Base-by-base conservation (phyloP, 2,888 invertebrate genomes). In the Agriopis aurantiaria region DNA sequence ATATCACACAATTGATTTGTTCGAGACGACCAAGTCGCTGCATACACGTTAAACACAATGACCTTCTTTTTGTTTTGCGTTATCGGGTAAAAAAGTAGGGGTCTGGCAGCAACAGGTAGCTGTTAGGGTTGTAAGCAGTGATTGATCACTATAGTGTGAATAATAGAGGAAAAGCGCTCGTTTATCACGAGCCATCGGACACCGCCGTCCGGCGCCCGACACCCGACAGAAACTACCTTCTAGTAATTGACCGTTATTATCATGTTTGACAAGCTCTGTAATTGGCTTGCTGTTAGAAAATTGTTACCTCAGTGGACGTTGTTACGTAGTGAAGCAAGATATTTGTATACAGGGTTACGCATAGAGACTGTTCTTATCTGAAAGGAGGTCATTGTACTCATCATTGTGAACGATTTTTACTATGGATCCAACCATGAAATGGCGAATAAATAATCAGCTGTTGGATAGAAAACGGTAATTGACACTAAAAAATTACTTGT, bases 121-220 rank as follows among this genome's bases (percentile, higher is more conserved):
- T 41, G 52, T 62, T 43, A 52, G 51, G 41, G 43, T 33, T 12
- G 60, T 62, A 73, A 81, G 76, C 46, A 72, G 79, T 82, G 84
- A 83, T 82, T 83, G 85, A 83, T 84, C 79, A 79, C 80, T 78
- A 77, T 75, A 76, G 76, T 82, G 82, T 82, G 77, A 83, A 83
- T 82, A 83, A 81, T 79, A 77, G 77, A 73, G 69, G 59, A 61
- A 65, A 69, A 69, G 74, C 65, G 76, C 65, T 79, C 85, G 81
- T 88, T 87, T 83, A 85, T 88, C 85, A 88, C 78, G 67, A 69
- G 67, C 71, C 71, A 69, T 14, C 70, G 75, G 70, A 65, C 76
- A 65, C 68, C 78, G 40, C 11, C 63, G 62, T 68, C 66, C 65
- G 71, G 46, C 61, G 66, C 55, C 62, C 58, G 72, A 63, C 65